These are phyloP conservation scores for Colinus virginianus DNA, from an alignment of 2,113 vertebrate genomes.

Conservation along the genomic window DNA sequence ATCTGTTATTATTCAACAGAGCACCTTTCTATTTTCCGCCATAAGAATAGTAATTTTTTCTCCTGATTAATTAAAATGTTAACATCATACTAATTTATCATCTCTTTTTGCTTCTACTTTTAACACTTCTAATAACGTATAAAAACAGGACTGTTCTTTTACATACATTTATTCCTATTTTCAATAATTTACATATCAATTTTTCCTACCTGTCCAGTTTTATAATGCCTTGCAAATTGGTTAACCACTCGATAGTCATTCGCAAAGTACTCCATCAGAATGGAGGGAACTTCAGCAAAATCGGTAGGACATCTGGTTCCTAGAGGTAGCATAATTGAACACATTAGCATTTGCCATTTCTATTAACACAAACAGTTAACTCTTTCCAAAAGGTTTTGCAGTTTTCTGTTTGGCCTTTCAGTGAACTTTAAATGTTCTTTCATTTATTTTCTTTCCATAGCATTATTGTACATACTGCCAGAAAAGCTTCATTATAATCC, in stretches of 20 bases:
- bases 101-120: background rate
- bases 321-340: constrained; percentile 59
- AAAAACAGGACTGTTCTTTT: background rate
- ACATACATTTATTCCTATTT: background rate
- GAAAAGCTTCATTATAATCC: constrained; percentile 76
- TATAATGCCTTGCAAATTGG: constrained; percentile 95
- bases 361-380: constrained; percentile 53
- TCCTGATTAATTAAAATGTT: background rate
- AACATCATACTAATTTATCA: background rate
- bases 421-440: constrained; percentile 70
- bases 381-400: constrained; percentile 23
- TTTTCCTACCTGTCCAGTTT: constrained; percentile 92
- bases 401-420: constrained; percentile 68
- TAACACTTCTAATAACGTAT: background rate
- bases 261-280: constrained; percentile 98
- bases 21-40: background rate
- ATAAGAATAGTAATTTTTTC: background rate
- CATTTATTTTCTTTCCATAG: constrained; percentile 75
- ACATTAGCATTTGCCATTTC: constrained; percentile 24
- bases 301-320: constrained; percentile 97
- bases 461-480: constrained; percentile 72
- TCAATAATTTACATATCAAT: background rate
- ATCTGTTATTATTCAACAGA: background rate
- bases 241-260: constrained; percentile 94
- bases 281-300: constrained; percentile 97